phyloP scores from a whole-genome alignment of 2,797 vertebrate species.

The Tauraco hartlaubi region DNA sequence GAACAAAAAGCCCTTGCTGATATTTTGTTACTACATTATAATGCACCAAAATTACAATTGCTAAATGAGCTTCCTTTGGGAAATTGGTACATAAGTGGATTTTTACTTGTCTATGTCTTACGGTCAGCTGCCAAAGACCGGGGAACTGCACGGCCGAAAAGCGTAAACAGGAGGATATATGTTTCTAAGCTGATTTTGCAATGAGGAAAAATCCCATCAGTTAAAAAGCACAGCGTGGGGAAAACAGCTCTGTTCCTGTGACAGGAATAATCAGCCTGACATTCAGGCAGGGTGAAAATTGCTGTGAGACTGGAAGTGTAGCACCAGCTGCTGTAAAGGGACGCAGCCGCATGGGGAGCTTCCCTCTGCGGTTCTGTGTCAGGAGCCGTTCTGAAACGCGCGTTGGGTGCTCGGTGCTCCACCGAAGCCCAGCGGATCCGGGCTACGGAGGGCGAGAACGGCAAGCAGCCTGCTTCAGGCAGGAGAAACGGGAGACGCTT shows the following conservation, averaged over 20 bases:
- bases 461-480: not conserved
- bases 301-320: not conserved
- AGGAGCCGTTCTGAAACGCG: fast-evolving
- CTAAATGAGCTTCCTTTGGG: not conserved
- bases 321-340: not conserved
- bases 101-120: not conserved
- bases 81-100: not conserved
- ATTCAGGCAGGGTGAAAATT: not conserved
- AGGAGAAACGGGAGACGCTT: not conserved
- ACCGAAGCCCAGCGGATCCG: fast-evolving
- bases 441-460: fast-evolving
- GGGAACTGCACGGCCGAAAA: not conserved
- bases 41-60: not conserved
- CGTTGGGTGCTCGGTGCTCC: not conserved
- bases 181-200: not conserved
- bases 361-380: not conserved
- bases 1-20: not conserved
- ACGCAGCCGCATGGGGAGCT: not conserved
- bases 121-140: not conserved
- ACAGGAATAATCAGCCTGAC: not conserved
- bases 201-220: not conserved
- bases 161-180: not conserved
- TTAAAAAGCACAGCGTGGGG: not conserved
- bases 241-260: not conserved
- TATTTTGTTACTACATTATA: not conserved